Evolutionary conservation across 2,888 invertebrate genomes (phyloP).

Genomic region (Frankliniella intonsa): DNA sequence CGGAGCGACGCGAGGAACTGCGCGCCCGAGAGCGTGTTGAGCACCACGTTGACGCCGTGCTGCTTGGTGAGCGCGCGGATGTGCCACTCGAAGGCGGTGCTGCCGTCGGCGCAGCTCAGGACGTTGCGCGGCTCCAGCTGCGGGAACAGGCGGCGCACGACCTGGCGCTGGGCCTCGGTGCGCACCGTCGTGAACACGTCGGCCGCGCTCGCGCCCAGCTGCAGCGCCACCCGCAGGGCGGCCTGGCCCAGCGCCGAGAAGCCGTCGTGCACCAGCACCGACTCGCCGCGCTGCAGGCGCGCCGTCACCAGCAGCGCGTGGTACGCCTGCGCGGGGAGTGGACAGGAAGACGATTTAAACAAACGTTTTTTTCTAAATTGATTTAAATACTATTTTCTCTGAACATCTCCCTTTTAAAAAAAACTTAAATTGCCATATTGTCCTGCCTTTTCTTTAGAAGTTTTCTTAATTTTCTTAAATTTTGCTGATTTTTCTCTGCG

Average conservation of each 20-base stretch:
- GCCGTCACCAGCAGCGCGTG: slow-evolving; percentile 55
- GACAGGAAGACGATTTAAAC: too few relatives aligned
- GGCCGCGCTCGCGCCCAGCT: slow-evolving; percentile 53
- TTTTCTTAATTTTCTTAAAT: too few relatives aligned
- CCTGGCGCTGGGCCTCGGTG: slow-evolving; percentile 38
- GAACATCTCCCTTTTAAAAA: too few relatives aligned
- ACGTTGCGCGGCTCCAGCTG: slow-evolving; percentile 28
- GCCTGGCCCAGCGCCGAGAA: slow-evolving; percentile 57
- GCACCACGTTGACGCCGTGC: background rate
- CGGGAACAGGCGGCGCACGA: slow-evolving; percentile 32
- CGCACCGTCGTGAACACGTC: slow-evolving; percentile 53
- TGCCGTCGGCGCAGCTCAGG: background rate
- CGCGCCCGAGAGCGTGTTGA: background rate
- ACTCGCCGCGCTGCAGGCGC: slow-evolving; percentile 46
- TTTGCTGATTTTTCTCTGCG: too few relatives aligned
- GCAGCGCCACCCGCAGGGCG: slow-evolving; percentile 55
- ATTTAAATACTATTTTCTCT: too few relatives aligned
- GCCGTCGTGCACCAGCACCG: slow-evolving; percentile 52
- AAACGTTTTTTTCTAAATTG: too few relatives aligned
- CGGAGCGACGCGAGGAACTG: background rate
- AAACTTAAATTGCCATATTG: too few relatives aligned
- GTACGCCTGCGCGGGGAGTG: slow-evolving; percentile 48
- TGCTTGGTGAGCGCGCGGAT: background rate
- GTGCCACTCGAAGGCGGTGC: background rate
- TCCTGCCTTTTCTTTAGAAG: too few relatives aligned